Base-by-base conservation (phyloP, 2,888 invertebrate genomes). In the Leucozona laternaria region DNA sequence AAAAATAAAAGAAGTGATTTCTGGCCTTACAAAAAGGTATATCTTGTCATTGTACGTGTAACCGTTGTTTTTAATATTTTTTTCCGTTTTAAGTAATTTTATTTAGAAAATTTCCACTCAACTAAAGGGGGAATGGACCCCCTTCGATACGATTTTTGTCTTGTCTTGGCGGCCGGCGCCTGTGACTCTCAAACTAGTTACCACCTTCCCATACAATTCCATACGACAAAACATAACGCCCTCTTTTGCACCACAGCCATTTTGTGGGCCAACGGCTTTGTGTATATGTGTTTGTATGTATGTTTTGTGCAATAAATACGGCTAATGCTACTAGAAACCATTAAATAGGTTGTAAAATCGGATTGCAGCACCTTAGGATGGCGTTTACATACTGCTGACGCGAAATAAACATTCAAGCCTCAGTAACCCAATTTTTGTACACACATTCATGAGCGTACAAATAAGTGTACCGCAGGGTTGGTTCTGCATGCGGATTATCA, bases 291-390 rank as follows among this genome's bases (percentile, higher is more conserved):
- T 20, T 1, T 2, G 4, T n/a, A 15, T 34, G 34, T 28, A 45
- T 25, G 68, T 40, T 77, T 70, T 53, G 48, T 66, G 60, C 17
- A 78, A 78, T 78, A 62, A 78, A 78, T 71, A 62, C 71, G 43
- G 62, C 60, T 78, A 71, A 78, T 78, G 34, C 71, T 22, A 71
- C 62, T 78, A 40, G 55, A 71, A 78, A 78, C 43, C 71, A 53
- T 78, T 62, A 78, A 78, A 78, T 68, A 78, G 68, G 50, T 70
- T 78, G 68, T 60, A 70, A 48, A 70, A 78, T 68, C 77, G 77
- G 77, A 78, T 78, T 78, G 68, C 77, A 78, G 50, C 77, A 78
- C 68, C 77, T 78, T 31, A 60, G 45, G 31, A 66, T 48, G 31
- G 8, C 66, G 45, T 66, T 66, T 66, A 48, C 64, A 66, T 5